Conservation (phyloP, 1,140 invertebrate species). For the Tetragnatha versicolor region DNA sequence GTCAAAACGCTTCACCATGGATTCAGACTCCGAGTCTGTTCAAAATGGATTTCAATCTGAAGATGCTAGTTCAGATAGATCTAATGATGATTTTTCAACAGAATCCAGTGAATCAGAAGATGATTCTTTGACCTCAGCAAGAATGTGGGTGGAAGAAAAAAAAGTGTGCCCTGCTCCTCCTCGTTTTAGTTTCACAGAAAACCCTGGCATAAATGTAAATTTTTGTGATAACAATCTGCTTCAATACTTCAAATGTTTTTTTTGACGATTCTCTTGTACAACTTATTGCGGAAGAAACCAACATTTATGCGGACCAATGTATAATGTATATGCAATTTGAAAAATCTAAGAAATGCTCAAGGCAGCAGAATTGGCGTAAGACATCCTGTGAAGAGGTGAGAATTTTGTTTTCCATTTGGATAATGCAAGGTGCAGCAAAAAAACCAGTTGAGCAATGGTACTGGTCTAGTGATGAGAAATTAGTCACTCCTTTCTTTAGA, state of each 20-base stretch:
- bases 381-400: neutral
- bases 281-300: slow-evolving; percentile 8
- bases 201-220: slow-evolving; percentile 2
- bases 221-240: slow-evolving; percentile 6
- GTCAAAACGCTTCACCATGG: neutral
- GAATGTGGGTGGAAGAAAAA: neutral
- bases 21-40: neutral
- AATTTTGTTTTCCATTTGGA: slow-evolving; percentile 11
- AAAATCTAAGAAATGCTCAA: slow-evolving; percentile 9
- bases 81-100: neutral
- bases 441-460: neutral
- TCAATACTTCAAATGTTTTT: slow-evolving; percentile 5
- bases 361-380: slow-evolving; percentile 1
- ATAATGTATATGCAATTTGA: neutral
- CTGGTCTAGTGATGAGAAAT: neutral
- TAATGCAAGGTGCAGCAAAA: neutral
- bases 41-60: neutral
- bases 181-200: slow-evolving; percentile 15
- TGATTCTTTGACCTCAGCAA: neutral
- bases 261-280: neutral
- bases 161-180: slow-evolving; percentile 3
- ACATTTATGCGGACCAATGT: neutral
- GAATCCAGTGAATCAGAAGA: slow-evolving; percentile 24
- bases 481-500: neutral
- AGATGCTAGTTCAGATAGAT: neutral